Conservation (phyloP, 2,113 vertebrate genomes). For the Apaloderma vittatum region DNA sequence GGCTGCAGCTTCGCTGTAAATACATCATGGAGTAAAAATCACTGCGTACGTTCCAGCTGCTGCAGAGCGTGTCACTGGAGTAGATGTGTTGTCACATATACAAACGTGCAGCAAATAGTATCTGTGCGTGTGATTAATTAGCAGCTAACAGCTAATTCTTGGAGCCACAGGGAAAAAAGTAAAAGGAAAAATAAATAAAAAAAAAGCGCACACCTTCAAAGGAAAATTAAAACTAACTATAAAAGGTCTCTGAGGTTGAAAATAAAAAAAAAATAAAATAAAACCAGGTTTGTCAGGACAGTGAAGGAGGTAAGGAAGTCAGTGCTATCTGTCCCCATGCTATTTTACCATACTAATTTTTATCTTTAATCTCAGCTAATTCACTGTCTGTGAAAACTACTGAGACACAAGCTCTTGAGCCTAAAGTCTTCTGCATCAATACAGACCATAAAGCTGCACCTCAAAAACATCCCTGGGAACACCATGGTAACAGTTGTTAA, state of each 20-base stretch:
- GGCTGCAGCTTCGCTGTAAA: conserved; percentile 49
- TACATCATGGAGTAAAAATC: conserved; percentile 53
- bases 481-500: conserved; percentile 49
- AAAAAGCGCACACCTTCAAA: not conserved
- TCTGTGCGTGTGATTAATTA: not conserved
- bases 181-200: rapidly evolving
- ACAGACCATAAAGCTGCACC: not conserved
- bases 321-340: not conserved
- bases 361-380: not conserved
- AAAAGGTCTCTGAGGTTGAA: not conserved
- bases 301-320: not conserved
- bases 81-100: not conserved
- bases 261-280: not conserved
- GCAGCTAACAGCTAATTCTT: not conserved
- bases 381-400: not conserved
- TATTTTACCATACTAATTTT: not conserved
- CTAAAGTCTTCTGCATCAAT: not conserved
- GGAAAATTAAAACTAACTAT: not conserved
- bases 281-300: not conserved
- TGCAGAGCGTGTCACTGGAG: not conserved
- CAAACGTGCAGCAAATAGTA: not conserved
- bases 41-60: conserved; percentile 48
- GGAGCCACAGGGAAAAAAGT: rapidly evolving
- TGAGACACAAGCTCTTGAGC: not conserved
- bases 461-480: conserved; percentile 12